Evolutionary conservation across 1,140 invertebrate species (phyloP).

Genomic region (Drosophila pseudoananassae): DNA sequence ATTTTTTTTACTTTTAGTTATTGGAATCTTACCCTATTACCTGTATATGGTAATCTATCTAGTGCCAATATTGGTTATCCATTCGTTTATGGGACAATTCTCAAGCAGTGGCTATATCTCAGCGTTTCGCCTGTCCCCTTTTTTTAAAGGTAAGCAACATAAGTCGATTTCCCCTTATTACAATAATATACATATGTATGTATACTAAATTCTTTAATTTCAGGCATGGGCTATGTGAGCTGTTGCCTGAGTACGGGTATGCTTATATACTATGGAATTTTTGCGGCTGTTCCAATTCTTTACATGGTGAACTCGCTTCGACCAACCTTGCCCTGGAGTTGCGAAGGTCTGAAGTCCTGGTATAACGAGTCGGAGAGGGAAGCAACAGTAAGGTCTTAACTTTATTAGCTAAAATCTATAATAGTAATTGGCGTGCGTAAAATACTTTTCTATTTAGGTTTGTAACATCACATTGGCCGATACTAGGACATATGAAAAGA

Average conservation of each 20-base stretch:
- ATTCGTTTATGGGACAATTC: conserved; percentile 79
- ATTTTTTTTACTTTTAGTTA: conserved; percentile 35
- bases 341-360: conserved; percentile 50
- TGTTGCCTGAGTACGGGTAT: conserved; percentile 45
- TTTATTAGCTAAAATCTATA: neutral
- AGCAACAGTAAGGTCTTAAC: conserved; percentile 22
- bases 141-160: conserved; percentile 77
- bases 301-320: conserved; percentile 63
- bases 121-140: conserved; percentile 68
- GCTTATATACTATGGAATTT: conserved; percentile 64
- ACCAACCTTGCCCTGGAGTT: conserved; percentile 75
- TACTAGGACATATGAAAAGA: too few relatives aligned
- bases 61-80: conserved; percentile 73
- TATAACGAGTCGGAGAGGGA: neutral
- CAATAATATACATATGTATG: neutral
- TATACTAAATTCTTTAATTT: neutral
- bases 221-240: conserved; percentile 78
- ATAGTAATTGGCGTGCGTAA: too few relatives aligned
- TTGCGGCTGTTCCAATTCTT: conserved; percentile 69
- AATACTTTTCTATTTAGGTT: conserved; percentile 9
- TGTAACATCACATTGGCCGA: conserved; percentile 23
- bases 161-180: too few relatives aligned
- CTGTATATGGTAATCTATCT: conserved; percentile 64
- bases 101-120: conserved; percentile 81
- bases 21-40: conserved; percentile 58